These are phyloP conservation scores for Coenobita brevimanus DNA, from an alignment of 1,140 invertebrate genomes.

Conservation along the genomic window DNA sequence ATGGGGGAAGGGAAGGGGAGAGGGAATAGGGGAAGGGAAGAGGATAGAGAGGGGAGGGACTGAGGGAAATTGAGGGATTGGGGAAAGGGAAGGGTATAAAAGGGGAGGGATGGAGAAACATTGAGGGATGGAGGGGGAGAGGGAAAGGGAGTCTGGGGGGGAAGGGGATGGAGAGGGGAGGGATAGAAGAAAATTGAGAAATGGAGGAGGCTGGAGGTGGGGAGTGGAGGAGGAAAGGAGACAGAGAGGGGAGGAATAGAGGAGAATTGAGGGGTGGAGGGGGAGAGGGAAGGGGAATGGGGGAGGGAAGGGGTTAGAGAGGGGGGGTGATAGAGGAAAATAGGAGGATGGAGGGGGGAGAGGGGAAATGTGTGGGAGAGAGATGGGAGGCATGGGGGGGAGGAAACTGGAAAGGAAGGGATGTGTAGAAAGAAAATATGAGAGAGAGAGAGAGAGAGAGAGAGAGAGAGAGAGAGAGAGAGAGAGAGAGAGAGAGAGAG, in stretches of 20 bases:
- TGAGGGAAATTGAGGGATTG: background rate
- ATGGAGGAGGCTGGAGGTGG: background rate
- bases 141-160: too few relatives aligned
- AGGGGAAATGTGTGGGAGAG: background rate
- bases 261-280: background rate
- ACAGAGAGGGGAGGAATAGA: background rate
- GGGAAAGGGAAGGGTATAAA: background rate
- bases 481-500: background rate
- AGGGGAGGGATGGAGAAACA: background rate
- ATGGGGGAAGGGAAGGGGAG: background rate
- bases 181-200: too few relatives aligned
- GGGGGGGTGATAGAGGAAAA: too few relatives aligned
- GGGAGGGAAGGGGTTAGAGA: too few relatives aligned
- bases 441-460: background rate
- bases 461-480: background rate
- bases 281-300: background rate
- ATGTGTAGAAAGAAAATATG: background rate
- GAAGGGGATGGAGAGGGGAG: background rate
- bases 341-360: too few relatives aligned
- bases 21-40: background rate
- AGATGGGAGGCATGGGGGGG: background rate
- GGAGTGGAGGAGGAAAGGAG: background rate
- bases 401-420: background rate
- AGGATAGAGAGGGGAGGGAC: background rate
- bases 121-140: background rate